phyloP scores from a whole-genome alignment of 2,888 invertebrate genomes.

The Epinotia demarniana region DNA sequence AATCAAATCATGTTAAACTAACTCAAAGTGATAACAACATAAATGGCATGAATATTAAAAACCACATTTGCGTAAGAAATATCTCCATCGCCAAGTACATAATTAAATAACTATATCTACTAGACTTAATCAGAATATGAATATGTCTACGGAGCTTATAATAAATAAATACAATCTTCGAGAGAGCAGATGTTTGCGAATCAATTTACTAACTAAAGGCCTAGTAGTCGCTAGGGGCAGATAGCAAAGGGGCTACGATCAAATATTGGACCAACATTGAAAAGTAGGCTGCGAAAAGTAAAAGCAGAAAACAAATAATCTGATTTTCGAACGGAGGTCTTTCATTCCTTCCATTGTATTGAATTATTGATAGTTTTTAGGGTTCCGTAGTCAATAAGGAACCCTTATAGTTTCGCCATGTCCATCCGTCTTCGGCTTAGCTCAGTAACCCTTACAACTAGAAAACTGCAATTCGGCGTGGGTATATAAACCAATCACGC shows the following conservation, averaged over 20 bases:
- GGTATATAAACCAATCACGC: too few relatives aligned
- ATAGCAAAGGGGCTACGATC: slow-evolving; percentile 13
- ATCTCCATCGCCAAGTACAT: too few relatives aligned
- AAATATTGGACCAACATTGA: slow-evolving; percentile 15
- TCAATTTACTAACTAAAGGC: slow-evolving; percentile 21
- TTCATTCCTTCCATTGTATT: not conserved
- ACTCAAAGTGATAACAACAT: too few relatives aligned
- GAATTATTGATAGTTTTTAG: not conserved
- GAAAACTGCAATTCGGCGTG: too few relatives aligned
- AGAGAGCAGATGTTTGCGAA: slow-evolving; percentile 24
- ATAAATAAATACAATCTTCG: slow-evolving; percentile 1
- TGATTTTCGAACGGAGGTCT: not conserved
- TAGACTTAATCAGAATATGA: not conserved
- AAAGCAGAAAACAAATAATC: not conserved
- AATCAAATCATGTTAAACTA: too few relatives aligned
- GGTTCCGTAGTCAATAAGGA: too few relatives aligned
- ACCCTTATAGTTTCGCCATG: too few relatives aligned
- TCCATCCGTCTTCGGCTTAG: too few relatives aligned
- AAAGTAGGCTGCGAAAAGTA: not conserved
- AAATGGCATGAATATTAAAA: too few relatives aligned
- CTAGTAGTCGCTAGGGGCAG: slow-evolving; percentile 15
- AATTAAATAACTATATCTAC: not conserved
- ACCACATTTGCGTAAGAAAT: too few relatives aligned
- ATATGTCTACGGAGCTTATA: not conserved
- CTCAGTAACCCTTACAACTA: too few relatives aligned